Base-by-base conservation (phyloP, 2,797 vertebrate species). In the Iguana delicatissima region DNA sequence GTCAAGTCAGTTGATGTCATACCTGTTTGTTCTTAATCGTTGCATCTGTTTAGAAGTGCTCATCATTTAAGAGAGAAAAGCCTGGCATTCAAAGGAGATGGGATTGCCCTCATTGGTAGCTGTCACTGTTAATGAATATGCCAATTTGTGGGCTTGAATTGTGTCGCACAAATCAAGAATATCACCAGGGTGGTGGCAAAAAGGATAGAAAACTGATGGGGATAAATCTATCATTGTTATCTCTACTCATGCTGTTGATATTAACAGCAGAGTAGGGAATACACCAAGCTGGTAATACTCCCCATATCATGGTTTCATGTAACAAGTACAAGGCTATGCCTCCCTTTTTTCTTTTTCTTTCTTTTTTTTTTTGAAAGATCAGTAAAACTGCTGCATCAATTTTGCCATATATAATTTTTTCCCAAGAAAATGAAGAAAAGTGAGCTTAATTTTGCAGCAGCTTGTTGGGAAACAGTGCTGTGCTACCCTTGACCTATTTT, bases 91-190 rank as follows among this genome's bases (percentile, higher is more conserved):
- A 95, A 95, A 96, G 96, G 95, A 95, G 82, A 59, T 96, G 95
- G 97, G 97, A 94, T 94, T 95, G 35, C 88, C 93, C 90, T 94
- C 94, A 96, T 95, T 95, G 94, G 89, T 93, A 93, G 95, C 95
- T 96, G 95, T 97, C 95, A 90, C 90, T 89, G 77, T 46, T 92
- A 93, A 95, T 24, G 38, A 93, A 92, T 93, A 92, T 91, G 80
- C 84, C 92, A 93, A 46, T 93, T 92, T 93, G 93, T 81, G n/a
- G 57, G 72, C 88, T 90, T 93, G 77, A 93, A 74, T 90, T 93
- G 76, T 89, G 69, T 89, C 92, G 67, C 67, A 55, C 72, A 85
- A 18, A 50, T 93, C 38, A 59, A 72, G 80, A 89, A n/a, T 57
- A 92, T 92, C 85, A 69, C 80, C 89, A 93, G 20, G 81, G 74